phyloP scores from a whole-genome alignment of 2,113 vertebrate species.

The Elaphurus davidianus region DNA sequence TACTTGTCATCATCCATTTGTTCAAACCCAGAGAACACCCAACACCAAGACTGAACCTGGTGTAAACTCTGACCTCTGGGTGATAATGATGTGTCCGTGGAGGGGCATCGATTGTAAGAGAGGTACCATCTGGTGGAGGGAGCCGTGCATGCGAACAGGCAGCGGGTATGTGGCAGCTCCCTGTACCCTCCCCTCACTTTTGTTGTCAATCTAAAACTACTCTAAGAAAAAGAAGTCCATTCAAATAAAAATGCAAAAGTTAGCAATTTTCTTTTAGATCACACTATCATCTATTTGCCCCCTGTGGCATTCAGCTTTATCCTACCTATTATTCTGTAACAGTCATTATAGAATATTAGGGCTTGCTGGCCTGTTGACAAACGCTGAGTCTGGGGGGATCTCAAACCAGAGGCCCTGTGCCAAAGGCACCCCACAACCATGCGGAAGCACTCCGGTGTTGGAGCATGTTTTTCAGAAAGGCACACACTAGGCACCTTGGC shows the following conservation, averaged over 20 bases:
- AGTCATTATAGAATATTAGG: neutral
- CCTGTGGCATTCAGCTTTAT: neutral
- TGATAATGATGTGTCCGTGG: neutral
- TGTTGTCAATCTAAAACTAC: neutral
- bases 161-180: neutral
- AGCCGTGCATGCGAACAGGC: neutral
- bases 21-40: neutral
- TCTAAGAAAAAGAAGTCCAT: neutral
- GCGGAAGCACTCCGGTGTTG: accelerated
- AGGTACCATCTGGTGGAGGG: neutral
- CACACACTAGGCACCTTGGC: too few species aligned
- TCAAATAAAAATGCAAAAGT: neutral
- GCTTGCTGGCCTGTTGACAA: neutral
- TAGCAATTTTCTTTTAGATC: neutral
- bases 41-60: neutral
- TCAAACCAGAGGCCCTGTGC: neutral
- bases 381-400: neutral
- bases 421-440: neutral
- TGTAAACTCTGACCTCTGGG: too few species aligned
- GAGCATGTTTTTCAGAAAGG: neutral
- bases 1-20: neutral
- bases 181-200: neutral
- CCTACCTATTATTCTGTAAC: neutral
- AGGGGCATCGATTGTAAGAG: neutral
- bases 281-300: neutral